Evolutionary conservation across 2,888 invertebrate genomes (phyloP).

Genomic region (Linyphia triangularis): DNA sequence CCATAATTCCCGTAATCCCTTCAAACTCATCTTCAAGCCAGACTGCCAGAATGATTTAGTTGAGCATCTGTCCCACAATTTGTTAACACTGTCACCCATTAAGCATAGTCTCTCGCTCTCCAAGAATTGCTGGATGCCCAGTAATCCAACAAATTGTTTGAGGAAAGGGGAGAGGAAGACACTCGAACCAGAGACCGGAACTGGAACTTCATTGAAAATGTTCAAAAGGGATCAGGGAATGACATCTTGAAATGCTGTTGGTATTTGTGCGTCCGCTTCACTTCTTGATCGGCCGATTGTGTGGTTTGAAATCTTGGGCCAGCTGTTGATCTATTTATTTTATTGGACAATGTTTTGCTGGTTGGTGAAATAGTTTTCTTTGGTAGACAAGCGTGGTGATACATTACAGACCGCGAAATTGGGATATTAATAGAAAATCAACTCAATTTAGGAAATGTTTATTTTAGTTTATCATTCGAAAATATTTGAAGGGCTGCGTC

Average conservation of each 20-base stretch:
- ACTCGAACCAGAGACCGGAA: background rate
- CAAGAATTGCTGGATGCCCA: background rate
- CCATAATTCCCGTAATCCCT: slow-evolving; percentile 12
- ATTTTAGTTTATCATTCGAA: no score
- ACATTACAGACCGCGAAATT: no score
- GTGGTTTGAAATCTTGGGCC: background rate
- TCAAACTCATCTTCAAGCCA: slow-evolving; percentile 9
- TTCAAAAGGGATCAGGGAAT: slow-evolving; percentile 7
- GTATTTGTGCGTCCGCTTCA: background rate
- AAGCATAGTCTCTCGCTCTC: background rate
- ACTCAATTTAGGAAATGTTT: no score
- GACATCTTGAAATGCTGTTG: slow-evolving; percentile 20
- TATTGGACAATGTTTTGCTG: background rate
- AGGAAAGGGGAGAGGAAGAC: background rate
- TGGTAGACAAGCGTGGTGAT: no score
- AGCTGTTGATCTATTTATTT: slow-evolving; percentile 53
- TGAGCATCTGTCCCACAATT: slow-evolving; percentile 61
- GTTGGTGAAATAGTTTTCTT: background rate
- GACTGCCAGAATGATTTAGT: slow-evolving; percentile 67
- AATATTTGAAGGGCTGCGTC: no score
- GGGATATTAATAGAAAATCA: no score
- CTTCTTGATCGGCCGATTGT: background rate
- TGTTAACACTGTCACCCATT: slow-evolving; percentile 62
- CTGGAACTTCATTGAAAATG: background rate
- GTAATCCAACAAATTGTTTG: background rate